A percentile compares a stretch with the other conserved stretches of the same genome.
These are phyloP conservation scores for Buphagus erythrorhynchus DNA, from an alignment of 2,797 vertebrate genomes.

Conservation along the genomic window DNA sequence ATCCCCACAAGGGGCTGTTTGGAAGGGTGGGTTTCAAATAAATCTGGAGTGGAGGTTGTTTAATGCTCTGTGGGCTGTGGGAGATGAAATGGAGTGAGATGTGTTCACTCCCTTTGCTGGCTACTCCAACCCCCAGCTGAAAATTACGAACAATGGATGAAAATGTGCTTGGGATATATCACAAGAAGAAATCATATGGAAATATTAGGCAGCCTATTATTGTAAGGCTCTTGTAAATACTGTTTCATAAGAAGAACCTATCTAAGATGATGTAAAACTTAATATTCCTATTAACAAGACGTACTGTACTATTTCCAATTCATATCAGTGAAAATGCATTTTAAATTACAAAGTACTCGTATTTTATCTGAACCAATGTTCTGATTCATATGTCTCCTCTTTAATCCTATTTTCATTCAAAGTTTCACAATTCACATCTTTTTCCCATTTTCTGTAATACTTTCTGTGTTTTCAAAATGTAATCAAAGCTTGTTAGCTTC, in stretches of 20 bases:
- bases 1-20: background rate
- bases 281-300: slow-evolving; percentile 61
- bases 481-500: slow-evolving; percentile 56
- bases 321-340: slow-evolving; percentile 23
- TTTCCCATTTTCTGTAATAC: slow-evolving; percentile 36
- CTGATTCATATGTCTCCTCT: slow-evolving; percentile 37
- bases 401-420: slow-evolving; percentile 40
- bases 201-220: slow-evolving; percentile 44
- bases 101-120: background rate
- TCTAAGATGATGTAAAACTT: slow-evolving; percentile 55
- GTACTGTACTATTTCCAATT: slow-evolving; percentile 16
- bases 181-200: slow-evolving; percentile 26
- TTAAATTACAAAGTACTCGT: slow-evolving; percentile 29
- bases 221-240: slow-evolving; percentile 47
- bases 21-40: background rate
- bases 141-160: slow-evolving; percentile 26
- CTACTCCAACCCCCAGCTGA: background rate
- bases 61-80: background rate
- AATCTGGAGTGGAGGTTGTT: background rate
- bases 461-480: slow-evolving; percentile 39
- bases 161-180: slow-evolving; percentile 50
- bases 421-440: slow-evolving; percentile 35
- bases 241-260: slow-evolving; percentile 40
- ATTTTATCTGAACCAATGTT: slow-evolving; percentile 39
- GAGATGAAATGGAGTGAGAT: background rate